These are phyloP conservation scores for Lineus longissimus DNA, from an alignment of 1,140 invertebrate genomes.

Conservation along the genomic window DNA sequence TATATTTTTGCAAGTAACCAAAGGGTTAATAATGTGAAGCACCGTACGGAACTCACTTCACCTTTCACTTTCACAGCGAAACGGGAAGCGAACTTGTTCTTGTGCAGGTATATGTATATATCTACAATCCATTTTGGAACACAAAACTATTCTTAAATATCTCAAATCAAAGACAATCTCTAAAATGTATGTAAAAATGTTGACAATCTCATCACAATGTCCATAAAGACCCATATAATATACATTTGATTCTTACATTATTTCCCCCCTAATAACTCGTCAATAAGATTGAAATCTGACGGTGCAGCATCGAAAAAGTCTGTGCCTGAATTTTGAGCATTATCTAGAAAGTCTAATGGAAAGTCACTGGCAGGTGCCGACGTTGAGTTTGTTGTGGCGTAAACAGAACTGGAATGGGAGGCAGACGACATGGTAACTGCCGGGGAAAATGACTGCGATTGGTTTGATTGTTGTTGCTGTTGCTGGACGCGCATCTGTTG, in stretches of 20 bases:
- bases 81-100: too few species aligned
- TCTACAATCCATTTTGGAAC: too few species aligned
- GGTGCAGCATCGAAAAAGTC: slow-evolving; percentile 9
- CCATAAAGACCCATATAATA: too few species aligned
- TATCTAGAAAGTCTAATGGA: slow-evolving; percentile 9
- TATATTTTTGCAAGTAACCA: too few species aligned
- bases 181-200: too few species aligned
- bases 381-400: not conserved
- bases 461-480: not conserved
- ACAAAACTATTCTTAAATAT: too few species aligned
- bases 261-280: slow-evolving; percentile 13
- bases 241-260: not conserved
- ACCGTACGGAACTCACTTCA: too few species aligned
- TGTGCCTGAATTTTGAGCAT: not conserved
- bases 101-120: too few species aligned
- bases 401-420: not conserved
- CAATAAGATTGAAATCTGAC: slow-evolving; percentile 17
- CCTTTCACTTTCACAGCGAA: too few species aligned
- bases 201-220: too few species aligned
- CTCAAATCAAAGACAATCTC: too few species aligned
- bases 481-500: slow-evolving; percentile 9
- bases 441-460: not conserved
- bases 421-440: not conserved
- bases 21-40: too few species aligned
- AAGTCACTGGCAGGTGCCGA: not conserved